Conservation (phyloP, 2,888 invertebrate species). For the Drosophila mercatorum region DNA sequence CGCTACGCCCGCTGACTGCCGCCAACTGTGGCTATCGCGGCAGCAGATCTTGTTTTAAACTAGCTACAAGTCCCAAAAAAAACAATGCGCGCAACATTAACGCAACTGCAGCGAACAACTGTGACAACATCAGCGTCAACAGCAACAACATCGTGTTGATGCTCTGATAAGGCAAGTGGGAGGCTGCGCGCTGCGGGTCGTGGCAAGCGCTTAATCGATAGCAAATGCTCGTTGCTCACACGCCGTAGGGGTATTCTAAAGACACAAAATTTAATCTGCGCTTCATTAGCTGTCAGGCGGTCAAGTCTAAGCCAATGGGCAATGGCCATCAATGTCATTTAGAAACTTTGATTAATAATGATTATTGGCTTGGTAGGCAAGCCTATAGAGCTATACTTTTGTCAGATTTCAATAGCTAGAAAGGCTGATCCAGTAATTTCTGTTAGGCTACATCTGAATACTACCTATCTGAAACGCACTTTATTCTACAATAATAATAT, state of each 20-base stretch:
- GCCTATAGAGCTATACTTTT: not conserved
- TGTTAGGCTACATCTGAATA: too few species aligned
- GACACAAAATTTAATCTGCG: too few species aligned
- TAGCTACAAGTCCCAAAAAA: conserved; percentile 44
- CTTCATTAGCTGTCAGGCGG: not conserved
- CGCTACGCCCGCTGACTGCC: conserved; percentile 13
- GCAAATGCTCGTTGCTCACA: conserved; percentile 9
- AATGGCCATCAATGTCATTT: not conserved
- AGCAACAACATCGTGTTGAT: conserved; percentile 44
- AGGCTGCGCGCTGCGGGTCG: conserved; percentile 57
- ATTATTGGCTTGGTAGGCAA: not conserved
- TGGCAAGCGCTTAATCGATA: conserved; percentile 64
- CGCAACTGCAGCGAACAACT: conserved; percentile 51
- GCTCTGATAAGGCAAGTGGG: conserved; percentile 56
- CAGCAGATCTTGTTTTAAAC: conserved; percentile 49
- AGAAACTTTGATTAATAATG: not conserved
- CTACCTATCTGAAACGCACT: not conserved
- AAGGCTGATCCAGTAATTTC: too few species aligned
- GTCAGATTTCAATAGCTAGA: not conserved
- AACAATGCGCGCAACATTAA: conserved; percentile 60
- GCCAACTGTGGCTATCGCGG: conserved; percentile 56
- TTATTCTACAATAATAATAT: not conserved
- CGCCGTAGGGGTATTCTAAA: conserved; percentile 33
- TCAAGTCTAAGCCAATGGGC: too few species aligned
- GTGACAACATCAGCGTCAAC: conserved; percentile 24